These are phyloP conservation scores for Pteruthius melanotis DNA, from an alignment of 2,113 vertebrate species.

Conservation along the genomic window DNA sequence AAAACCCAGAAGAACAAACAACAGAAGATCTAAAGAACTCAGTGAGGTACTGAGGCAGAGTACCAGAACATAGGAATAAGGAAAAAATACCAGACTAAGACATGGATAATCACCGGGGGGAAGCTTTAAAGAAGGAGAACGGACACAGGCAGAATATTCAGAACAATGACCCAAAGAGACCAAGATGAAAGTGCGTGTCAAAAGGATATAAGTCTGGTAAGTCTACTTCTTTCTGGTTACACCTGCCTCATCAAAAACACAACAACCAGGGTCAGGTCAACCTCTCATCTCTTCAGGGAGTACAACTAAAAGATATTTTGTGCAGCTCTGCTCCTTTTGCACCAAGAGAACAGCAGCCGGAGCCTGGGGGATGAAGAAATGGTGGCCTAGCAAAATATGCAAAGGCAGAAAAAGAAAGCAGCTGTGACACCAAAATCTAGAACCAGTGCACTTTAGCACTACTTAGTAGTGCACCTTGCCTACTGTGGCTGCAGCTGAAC, in stretches of 20 bases:
- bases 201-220: neutral
- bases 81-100: neutral
- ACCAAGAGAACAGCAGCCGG: neutral
- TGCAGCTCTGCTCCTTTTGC: neutral
- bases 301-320: neutral
- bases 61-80: neutral
- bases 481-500: neutral
- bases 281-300: neutral
- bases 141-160: neutral
- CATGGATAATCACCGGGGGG: neutral
- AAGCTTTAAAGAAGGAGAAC: neutral
- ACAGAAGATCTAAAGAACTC: neutral
- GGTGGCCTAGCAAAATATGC: neutral
- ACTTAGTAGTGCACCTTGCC: no score
- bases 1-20: rapidly evolving
- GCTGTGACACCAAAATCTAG: neutral
- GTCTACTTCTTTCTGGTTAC: neutral
- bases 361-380: neutral
- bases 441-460: neutral
- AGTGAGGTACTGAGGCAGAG: neutral
- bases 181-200: neutral
- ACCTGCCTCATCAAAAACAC: neutral
- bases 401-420: neutral
- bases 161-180: neutral
- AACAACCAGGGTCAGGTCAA: neutral